Evolutionary conservation across 2,113 vertebrate species (phyloP), one percentile per base, ranked within the genome.

Genomic region (Ammodytes dubius): DNA sequence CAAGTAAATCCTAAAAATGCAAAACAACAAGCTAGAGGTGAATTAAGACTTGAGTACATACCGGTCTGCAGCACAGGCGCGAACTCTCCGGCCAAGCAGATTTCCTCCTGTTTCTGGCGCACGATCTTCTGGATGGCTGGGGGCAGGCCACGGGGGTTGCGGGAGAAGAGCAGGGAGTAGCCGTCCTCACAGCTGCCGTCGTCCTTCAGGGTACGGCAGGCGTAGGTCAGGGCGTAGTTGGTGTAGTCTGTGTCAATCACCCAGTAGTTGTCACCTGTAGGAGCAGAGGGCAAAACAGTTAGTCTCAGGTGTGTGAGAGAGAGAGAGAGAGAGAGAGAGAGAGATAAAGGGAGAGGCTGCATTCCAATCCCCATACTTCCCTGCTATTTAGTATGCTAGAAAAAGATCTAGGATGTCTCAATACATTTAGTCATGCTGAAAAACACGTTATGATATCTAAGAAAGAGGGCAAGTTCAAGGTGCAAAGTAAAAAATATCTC

Each of bases 211-310:
- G 92, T 92, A 79, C 97, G 96, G 94, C 97, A 98, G 73, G 97
- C 95, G 0, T 98, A 98, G 58, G 97, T 98, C 75, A 98, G 94
- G 81, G 97, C 96, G 10, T 98, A 98, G 93, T 97, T 96, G 49
- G 97, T 96, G 0, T 98, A 98, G 92, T 98, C 97, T 0, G 97
- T 98, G 91, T 98, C 97, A 17, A 98, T 97, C 83, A 98, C 88
- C 97, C 97, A 98, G 93, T 98, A 98, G 93, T 97, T 97, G 91
- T 98, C 97, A 47, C 96, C 97, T 86, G 70, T 45, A 76, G 10
- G 49, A 66, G n/a, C 67, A 58, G n/a, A 19, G 42, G 61, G 42
- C 5, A 13, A 65, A 39, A 50, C 27, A 1, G 42, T 83, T 0
- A 64, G 40, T 52, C n/a, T 54, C 40, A 43, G 3, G 2, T 64